A percentile compares a stretch with the other conserved stretches of the same genome.
Conservation (phyloP, 2,113 vertebrate species). For the Pangasianodon gigas region DNA sequence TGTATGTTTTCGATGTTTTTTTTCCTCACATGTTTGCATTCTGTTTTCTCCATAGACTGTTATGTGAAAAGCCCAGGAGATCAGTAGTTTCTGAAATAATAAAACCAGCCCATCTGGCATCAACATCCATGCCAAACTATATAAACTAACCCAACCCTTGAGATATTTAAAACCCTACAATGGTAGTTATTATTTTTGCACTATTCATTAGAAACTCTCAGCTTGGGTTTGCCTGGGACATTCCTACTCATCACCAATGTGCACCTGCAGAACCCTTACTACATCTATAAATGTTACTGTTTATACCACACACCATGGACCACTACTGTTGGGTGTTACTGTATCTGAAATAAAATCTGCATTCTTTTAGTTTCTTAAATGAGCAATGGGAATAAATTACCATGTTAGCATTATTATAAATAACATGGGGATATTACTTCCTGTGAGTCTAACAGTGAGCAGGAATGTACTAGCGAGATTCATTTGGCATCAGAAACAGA, state of each 20-base stretch:
- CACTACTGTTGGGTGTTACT: conserved; percentile 16
- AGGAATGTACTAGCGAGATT: conserved; percentile 46
- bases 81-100: not conserved
- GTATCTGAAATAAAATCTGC: conserved; percentile 12
- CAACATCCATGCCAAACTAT: not conserved
- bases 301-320: not conserved
- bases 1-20: too few relatives aligned
- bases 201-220: not conserved
- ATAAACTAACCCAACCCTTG: not conserved
- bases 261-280: not conserved
- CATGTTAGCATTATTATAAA: conserved; percentile 45
- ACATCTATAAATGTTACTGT: not conserved
- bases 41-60: not conserved
- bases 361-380: conserved; percentile 33
- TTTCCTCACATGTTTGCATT: not conserved
- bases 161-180: not conserved
- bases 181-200: not conserved
- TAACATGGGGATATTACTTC: conserved; percentile 38
- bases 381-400: conserved; percentile 34
- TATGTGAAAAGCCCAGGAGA: not conserved
- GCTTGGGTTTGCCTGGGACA: too few relatives aligned
- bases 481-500: conserved; percentile 52
- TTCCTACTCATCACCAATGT: not conserved
- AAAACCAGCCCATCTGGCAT: not conserved
- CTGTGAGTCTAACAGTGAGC: conserved; percentile 42